Evolutionary conservation across 2,888 invertebrate genomes (phyloP), one percentile per base, ranked within the genome.

Genomic region (Euproctis similis): DNA sequence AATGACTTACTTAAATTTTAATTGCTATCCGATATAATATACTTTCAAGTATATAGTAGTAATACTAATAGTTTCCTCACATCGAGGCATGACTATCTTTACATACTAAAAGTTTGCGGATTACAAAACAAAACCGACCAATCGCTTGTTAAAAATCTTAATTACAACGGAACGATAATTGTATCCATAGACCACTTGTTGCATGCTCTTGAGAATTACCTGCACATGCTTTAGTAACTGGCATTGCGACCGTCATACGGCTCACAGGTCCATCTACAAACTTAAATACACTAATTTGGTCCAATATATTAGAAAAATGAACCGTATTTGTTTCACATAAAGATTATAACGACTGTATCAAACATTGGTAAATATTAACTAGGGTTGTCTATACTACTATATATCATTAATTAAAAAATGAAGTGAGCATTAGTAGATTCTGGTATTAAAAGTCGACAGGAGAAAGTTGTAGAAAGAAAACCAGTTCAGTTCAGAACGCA

Each of bases 171-270:
- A 53, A 58, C 41, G 49, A 37, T 60, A 63, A 63, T 61, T 59
- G 49, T 53, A 47, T 54, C 49, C 40, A 48, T 42, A 52, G 43
- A 45, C 32, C 44, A 46, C 44, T 39, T 39, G 54, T 66, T 67
- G 59, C 66, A 63, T 42, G 58, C 48, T 53, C 54, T 59, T 54
- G 47, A 54, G 49, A 46, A 52, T 59, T 54, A 54, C 46, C 40
- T 60, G 54, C 63, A 59, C 61, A n/a, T n/a, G n/a, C n/a, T 66
- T 61, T 66, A 35, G 61, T 58, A 70, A 70, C 56, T 47, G 47
- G 47, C 52, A 62, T 69, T 71, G 62, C 59, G 47, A 52, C 42
- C 57, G 47, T 51, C 55, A 46, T 39, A 49, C 52, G 46, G 31
- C 36, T 42, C 53, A 50, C 39, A 44, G 31, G 29, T 45, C 36